Conservation (phyloP, 1,140 invertebrate species). For the Scaptomyza hsui region DNA sequence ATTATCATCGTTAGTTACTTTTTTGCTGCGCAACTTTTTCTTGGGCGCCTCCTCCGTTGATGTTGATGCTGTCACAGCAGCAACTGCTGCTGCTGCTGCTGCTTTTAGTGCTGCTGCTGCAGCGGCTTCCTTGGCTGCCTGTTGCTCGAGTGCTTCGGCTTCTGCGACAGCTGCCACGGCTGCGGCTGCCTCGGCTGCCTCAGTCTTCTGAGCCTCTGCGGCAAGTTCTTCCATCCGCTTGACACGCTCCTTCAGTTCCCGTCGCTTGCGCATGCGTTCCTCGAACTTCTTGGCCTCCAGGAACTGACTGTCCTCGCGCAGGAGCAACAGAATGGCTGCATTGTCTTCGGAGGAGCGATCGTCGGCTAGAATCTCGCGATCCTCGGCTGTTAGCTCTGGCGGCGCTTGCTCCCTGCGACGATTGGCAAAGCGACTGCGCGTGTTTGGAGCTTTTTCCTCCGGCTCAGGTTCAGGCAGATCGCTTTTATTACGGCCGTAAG, state of each 20-base stretch:
- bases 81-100: conserved; percentile 2
- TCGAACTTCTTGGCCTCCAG: conserved; percentile 85
- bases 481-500: conserved; percentile 67
- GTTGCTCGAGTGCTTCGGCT: conserved; percentile 55
- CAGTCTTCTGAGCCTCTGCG: conserved; percentile 79
- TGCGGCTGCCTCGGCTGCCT: conserved; percentile 77
- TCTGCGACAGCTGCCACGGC: conserved; percentile 34
- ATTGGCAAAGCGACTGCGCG: conserved; percentile 62
- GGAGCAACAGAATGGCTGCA: conserved; percentile 72
- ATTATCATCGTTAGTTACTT: conserved; percentile 81
- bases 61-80: not conserved
- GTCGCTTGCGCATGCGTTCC: conserved; percentile 90
- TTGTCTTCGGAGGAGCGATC: conserved; percentile 81
- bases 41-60: conserved; percentile 55
- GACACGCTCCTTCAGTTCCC: conserved; percentile 92
- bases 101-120: conserved; percentile 12
- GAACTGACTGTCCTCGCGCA: conserved; percentile 85
- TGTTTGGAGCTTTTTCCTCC: conserved; percentile 49
- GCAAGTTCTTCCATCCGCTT: conserved; percentile 88
- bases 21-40: conserved; percentile 76
- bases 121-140: conserved; percentile 56
- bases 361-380: conserved; percentile 69
- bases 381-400: conserved; percentile 66
- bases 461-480: conserved; percentile 35
- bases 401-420: conserved; percentile 62